A percentile compares a stretch with the other conserved stretches of the same genome.
Evolutionary conservation across 2,888 invertebrate species (phyloP).

Genomic region (Dorcus parallelipipedus): DNA sequence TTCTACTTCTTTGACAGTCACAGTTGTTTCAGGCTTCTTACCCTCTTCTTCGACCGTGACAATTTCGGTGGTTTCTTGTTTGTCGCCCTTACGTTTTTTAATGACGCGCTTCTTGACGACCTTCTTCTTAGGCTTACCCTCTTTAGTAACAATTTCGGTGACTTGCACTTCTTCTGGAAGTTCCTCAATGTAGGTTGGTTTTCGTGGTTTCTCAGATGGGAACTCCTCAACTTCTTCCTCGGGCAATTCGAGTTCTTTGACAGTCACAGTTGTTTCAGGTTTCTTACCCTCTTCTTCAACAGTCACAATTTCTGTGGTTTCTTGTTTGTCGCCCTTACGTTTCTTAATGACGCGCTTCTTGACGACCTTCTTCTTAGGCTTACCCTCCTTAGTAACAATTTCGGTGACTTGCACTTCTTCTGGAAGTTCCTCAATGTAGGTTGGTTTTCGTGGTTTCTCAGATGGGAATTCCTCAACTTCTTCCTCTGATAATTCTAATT

Average conservation of each 20-base stretch:
- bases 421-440: conserved; percentile 30
- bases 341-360: conserved; percentile 43
- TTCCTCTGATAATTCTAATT: conserved; percentile 28
- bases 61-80: conserved; percentile 49
- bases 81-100: conserved; percentile 45
- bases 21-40: conserved; percentile 48
- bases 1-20: conserved; percentile 38
- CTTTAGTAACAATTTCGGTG: conserved; percentile 39
- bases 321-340: conserved; percentile 41
- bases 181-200: conserved; percentile 27
- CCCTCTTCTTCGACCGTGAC: conserved; percentile 44
- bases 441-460: conserved; percentile 16
- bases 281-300: conserved; percentile 35
- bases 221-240: conserved; percentile 22
- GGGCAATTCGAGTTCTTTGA: conserved; percentile 34
- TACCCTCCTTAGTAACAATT: conserved; percentile 30
- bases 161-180: conserved; percentile 38
- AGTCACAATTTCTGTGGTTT: conserved; percentile 39
- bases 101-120: conserved; percentile 36
- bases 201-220: conserved; percentile 11
- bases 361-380: conserved; percentile 35
- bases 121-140: conserved; percentile 45
- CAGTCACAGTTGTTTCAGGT: conserved; percentile 34
- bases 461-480: conserved; percentile 16
- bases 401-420: conserved; percentile 43